Percentiles rank a stretch among this genome's conserved stretches.
These are phyloP conservation scores for Cantharis nigra DNA, from an alignment of 2,888 invertebrate genomes.

Conservation along the genomic window DNA sequence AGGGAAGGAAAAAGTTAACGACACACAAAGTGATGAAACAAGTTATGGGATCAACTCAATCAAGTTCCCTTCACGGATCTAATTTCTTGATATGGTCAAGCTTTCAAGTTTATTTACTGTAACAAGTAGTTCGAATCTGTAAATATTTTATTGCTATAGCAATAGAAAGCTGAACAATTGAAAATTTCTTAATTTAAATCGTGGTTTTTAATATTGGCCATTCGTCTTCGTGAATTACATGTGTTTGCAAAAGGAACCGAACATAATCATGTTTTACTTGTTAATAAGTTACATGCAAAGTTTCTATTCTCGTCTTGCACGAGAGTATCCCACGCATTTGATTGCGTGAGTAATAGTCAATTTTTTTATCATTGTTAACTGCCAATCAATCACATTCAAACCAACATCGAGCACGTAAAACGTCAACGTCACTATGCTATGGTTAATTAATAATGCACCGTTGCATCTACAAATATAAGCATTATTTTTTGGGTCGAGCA, in stretches of 20 bases:
- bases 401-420: slow-evolving; percentile 3
- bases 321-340: slow-evolving; percentile 10
- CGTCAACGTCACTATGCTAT: slow-evolving; percentile 9
- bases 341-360: slow-evolving; percentile 16
- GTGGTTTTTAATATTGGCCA: slow-evolving; percentile 3
- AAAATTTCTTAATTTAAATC: slow-evolving; percentile 9
- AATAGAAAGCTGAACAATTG: slow-evolving; percentile 13
- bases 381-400: slow-evolving; percentile 16
- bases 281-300: slow-evolving; percentile 4
- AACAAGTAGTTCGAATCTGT: slow-evolving; percentile 13
- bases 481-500: background rate
- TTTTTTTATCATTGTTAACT: slow-evolving; percentile 6
- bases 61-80: slow-evolving; percentile 17
- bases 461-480: background rate
- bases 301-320: slow-evolving; percentile 5
- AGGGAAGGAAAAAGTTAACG: slow-evolving; percentile 11
- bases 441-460: slow-evolving; percentile 15
- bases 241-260: slow-evolving; percentile 1
- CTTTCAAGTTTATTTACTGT: slow-evolving; percentile 9
- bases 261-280: slow-evolving; percentile 9
- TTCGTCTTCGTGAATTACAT: slow-evolving; percentile 13
- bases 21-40: slow-evolving; percentile 20
- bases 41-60: slow-evolving; percentile 20
- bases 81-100: slow-evolving; percentile 18
- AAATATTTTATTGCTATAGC: background rate